Percentiles rank a stretch among this genome's conserved stretches.
Evolutionary conservation across 1,140 invertebrate genomes (phyloP).

Genomic region (Amphibalanus amphitrite): DNA sequence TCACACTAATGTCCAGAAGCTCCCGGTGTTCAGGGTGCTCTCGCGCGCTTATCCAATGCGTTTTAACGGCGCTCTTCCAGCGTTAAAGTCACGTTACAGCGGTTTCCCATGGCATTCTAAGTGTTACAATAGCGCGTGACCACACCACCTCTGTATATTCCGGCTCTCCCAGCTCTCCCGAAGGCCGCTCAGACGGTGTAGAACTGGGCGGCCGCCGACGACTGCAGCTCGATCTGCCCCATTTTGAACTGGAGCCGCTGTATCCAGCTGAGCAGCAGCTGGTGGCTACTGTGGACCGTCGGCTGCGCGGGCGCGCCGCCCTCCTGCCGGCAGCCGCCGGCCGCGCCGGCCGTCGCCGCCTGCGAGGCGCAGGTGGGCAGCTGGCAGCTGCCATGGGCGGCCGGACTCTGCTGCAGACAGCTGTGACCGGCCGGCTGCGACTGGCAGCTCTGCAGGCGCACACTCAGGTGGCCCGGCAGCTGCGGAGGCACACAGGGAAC

Average conservation of each 20-base stretch:
- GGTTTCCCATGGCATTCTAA: too few species aligned
- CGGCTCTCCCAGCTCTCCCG: too few species aligned
- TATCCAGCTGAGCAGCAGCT: conserved; percentile 59
- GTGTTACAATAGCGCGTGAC: too few species aligned
- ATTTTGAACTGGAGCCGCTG: conserved; percentile 93
- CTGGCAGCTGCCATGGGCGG: conserved; percentile 27
- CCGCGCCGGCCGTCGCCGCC: too few species aligned
- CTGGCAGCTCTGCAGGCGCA: conserved; percentile 72
- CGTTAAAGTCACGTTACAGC: too few species aligned
- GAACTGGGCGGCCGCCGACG: conserved; percentile 74
- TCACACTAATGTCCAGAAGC: too few species aligned
- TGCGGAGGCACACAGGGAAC: conserved; percentile 29
- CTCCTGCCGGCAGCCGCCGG: conserved; percentile 10
- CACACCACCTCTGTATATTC: too few species aligned
- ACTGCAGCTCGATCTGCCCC: conserved; percentile 92
- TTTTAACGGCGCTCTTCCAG: too few species aligned
- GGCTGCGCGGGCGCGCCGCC: conserved; percentile 1
- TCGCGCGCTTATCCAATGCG: too few species aligned
- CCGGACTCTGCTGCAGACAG: conserved; percentile 47
- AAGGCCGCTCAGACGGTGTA: conserved; percentile 58
- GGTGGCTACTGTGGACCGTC: neutral
- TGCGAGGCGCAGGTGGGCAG: conserved; percentile 56
- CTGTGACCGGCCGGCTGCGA: neutral
- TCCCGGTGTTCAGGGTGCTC: too few species aligned
- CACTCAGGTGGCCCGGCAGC: conserved; percentile 74